phyloP scores from a whole-genome alignment of 2,113 vertebrate genomes.

The Recurvirostra avosetta region DNA sequence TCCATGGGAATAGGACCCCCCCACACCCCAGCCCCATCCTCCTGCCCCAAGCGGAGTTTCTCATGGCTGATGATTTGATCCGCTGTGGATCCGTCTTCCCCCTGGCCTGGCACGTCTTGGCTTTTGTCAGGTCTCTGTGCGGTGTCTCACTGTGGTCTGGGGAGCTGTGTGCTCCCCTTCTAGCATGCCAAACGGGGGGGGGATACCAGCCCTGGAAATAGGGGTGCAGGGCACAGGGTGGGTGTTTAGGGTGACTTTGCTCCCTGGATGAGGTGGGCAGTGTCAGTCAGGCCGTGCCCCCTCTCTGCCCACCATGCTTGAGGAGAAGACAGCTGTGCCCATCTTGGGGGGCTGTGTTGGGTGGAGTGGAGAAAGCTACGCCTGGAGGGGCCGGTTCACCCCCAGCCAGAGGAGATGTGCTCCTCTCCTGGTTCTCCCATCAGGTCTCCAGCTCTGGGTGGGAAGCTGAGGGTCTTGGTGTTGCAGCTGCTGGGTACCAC shows the following conservation, averaged over 20 bases:
- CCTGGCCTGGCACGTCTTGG: not conserved
- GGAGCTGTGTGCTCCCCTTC: not conserved
- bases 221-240: not conserved
- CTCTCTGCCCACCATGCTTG: not conserved
- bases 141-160: accelerated
- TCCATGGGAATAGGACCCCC: constrained; percentile 51
- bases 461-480: not conserved
- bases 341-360: accelerated
- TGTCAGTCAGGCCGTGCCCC: not conserved
- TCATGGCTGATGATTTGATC: not conserved
- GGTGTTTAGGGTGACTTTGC: not conserved
- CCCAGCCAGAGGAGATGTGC: not conserved
- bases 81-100: not conserved
- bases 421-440: not conserved
- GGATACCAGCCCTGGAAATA: not conserved
- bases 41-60: not conserved
- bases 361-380: not conserved
- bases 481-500: not conserved
- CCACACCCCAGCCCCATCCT: not conserved
- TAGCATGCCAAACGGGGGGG: not conserved
- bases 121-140: not conserved
- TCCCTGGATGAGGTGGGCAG: not conserved
- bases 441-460: not conserved
- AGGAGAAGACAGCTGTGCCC: not conserved
- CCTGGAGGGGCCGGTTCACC: not conserved